Base-by-base conservation (phyloP, 2,888 invertebrate genomes). In the Clanis bilineata region DNA sequence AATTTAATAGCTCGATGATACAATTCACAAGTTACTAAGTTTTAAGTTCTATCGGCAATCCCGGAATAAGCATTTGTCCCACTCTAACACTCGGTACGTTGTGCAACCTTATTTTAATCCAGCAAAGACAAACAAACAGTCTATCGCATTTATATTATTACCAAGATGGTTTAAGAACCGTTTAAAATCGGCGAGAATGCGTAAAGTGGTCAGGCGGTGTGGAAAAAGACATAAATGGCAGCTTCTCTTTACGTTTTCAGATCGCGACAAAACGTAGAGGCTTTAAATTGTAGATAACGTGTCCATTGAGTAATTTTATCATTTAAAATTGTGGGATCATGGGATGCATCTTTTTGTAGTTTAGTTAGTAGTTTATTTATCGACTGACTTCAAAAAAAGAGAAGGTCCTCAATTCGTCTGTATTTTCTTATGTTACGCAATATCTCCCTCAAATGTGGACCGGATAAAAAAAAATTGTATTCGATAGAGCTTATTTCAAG, bases 221-320 rank as follows among this genome's bases (percentile, higher is more conserved):
- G 28, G 47, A 51, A 51, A 51, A 51, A 51, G 5, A 41, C 28
- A 15, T 28, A 28, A 51, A 28, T 28, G 28, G 47, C 47, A 28
- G 47, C 47, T 51, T 51, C 15, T 28, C 47, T 51, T 51, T 51
- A 32, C 47, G 25, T 45, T 7, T 36, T 38, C 25, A 47, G 44
- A 45, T 28, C 1, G 22, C 4, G 7, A 58, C 63, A 12, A 38
- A 38, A 38, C 38, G 63, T 67, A 62, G 60, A 63, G 62, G 64
- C 63, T 63, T 45, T 61, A 58, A 58, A 64, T 57, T 10, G 58
- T 5, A 28, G 47, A 47, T 25, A 47, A 25, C 47, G 25, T 23
- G 38, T n/a, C 18, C 12, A 45, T 47, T 25, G 47, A 47, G 47
- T 51, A 51, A 51, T 23, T 28, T 10, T 51, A 45, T 45, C 45